These are phyloP conservation scores for Nemopilema nomurai DNA, from an alignment of 30 jellyfish, hydroid and myxozoan species.

Conservation along the genomic window DNA sequence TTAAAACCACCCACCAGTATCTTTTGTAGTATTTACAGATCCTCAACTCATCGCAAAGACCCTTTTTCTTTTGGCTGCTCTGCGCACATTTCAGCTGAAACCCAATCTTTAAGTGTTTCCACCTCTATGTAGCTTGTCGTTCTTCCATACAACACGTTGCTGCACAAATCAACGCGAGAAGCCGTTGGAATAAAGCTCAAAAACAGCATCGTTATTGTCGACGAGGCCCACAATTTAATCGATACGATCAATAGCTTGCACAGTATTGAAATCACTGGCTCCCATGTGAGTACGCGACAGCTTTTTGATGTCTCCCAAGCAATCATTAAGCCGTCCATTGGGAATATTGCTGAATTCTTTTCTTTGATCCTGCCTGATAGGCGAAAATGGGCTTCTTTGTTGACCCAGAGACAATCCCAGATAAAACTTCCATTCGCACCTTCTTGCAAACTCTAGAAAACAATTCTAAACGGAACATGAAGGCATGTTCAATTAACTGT, in stretches of 20 bases:
- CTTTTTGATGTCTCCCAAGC: background rate
- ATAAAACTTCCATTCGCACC: too few relatives aligned
- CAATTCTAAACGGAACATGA: too few relatives aligned
- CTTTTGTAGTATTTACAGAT: background rate
- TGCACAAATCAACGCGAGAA: constrained; percentile 87
- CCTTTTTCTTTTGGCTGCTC: too few relatives aligned
- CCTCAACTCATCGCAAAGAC: too few relatives aligned
- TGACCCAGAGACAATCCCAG: too few relatives aligned
- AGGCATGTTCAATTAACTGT: too few relatives aligned
- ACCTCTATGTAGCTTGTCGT: constrained; percentile 68
- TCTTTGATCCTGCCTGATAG: too few relatives aligned
- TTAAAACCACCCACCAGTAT: background rate
- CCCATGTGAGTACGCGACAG: constrained; percentile 57
- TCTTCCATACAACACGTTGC: constrained; percentile 89
- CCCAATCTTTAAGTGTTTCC: background rate
- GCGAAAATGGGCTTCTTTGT: too few relatives aligned
- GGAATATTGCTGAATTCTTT: too few relatives aligned
- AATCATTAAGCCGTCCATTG: too few relatives aligned
- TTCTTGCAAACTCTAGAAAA: too few relatives aligned
- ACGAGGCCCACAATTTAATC: constrained; percentile 96
- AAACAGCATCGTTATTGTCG: constrained; percentile 83
- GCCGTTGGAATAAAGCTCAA: constrained; percentile 87
- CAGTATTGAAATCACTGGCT: constrained; percentile 76
- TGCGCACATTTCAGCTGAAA: too few relatives aligned
- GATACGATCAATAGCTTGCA: constrained; percentile 84